A percentile compares a stretch with the other conserved stretches of the same genome.
phyloP scores from a whole-genome alignment of 2,888 invertebrate species.

The Aporophyla lueneburgensis region DNA sequence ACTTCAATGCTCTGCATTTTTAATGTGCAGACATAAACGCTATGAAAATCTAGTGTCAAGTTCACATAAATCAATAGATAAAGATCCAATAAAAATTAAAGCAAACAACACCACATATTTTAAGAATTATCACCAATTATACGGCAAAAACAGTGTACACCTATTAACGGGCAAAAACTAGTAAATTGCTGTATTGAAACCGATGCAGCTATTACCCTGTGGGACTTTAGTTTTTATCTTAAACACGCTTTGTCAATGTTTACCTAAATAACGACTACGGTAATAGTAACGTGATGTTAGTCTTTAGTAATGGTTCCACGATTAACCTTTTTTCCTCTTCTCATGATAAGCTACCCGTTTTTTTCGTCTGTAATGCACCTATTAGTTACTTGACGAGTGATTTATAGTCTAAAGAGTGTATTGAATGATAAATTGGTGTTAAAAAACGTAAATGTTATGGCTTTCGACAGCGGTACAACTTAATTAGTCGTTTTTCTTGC shows the following conservation, averaged over 20 bases:
- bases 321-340: conserved; percentile 44
- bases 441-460: conserved; percentile 31
- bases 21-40: neutral
- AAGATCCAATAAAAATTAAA: conserved; percentile 71
- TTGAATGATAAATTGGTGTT: conserved; percentile 49
- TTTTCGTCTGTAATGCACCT: conserved; percentile 47
- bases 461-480: conserved; percentile 45
- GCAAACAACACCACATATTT: conserved; percentile 54
- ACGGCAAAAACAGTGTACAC: conserved; percentile 73
- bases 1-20: neutral
- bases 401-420: conserved; percentile 43
- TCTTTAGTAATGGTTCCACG: conserved; percentile 48
- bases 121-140: conserved; percentile 81
- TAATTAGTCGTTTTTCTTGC: conserved; percentile 36
- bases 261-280: conserved; percentile 61
- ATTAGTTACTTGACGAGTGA: conserved; percentile 51
- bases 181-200: conserved; percentile 82
- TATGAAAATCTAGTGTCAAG: conserved; percentile 1
- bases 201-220: conserved; percentile 73
- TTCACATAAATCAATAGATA: conserved; percentile 78
- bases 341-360: conserved; percentile 31
- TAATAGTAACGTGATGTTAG: conserved; percentile 18
- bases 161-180: conserved; percentile 65
- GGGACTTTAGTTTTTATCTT: conserved; percentile 77
- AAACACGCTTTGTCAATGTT: conserved; percentile 64